A percentile compares a stretch with the other conserved stretches of the same genome.
These are phyloP conservation scores for Onthophagus taurus DNA, from an alignment of 1,140 invertebrate genomes.

Conservation along the genomic window DNA sequence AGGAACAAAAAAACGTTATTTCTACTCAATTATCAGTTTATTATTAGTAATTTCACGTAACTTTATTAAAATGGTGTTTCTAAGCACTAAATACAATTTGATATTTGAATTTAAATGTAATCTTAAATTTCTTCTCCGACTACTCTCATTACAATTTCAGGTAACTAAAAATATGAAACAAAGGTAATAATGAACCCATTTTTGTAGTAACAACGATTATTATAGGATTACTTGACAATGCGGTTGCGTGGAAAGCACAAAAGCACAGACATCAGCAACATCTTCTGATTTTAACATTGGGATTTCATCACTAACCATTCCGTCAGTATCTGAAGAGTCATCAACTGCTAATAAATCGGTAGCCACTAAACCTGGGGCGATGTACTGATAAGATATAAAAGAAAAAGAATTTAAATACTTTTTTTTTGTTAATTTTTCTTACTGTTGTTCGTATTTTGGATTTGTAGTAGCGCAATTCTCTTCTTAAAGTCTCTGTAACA, in stretches of 20 bases:
- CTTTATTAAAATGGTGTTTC: no score
- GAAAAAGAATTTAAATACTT: neutral
- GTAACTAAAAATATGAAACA: no score
- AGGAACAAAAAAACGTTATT: no score
- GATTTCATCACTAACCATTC: neutral
- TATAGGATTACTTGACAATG: neutral
- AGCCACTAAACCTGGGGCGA: neutral
- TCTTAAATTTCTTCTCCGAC: no score
- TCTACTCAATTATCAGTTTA: no score
- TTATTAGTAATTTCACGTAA: no score
- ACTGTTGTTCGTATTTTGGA: conserved; percentile 39
- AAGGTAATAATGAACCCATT: no score
- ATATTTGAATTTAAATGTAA: no score
- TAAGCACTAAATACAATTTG: no score
- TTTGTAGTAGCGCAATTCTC: conserved; percentile 44
- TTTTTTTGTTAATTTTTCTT: neutral
- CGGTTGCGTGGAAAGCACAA: neutral
- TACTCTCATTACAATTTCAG: no score
- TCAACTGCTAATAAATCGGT: neutral
- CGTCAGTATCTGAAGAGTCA: neutral
- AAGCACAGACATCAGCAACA: neutral
- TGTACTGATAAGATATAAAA: neutral
- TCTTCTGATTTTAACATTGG: conserved; percentile 4
- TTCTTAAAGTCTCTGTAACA: conserved; percentile 47
- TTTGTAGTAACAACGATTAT: no score